Evolutionary conservation across 2,888 invertebrate genomes (phyloP), one percentile per base, ranked within the genome.

Genomic region (Odontocerum albicorne): DNA sequence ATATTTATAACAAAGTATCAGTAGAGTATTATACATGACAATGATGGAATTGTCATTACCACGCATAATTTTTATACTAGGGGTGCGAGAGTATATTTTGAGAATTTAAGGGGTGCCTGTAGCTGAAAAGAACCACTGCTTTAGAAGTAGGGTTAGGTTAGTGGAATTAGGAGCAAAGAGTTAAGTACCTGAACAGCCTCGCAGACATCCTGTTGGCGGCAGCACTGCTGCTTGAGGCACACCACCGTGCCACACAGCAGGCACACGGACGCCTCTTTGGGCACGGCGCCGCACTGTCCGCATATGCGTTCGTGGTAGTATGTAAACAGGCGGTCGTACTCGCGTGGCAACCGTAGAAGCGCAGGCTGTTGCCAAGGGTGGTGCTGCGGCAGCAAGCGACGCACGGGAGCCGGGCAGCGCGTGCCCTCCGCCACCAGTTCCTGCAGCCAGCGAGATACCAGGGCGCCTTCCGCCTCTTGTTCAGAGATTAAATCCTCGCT

Each of bases 301-400:
- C 97, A 97, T 59, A 87, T 86, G 65, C 90, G 83, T 71, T 92
- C 89, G 71, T 96, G 93, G 76, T 96, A 97, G 77, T 90, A 92
- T 71, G 90, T 89, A 71, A 94, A 94, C 60, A 94, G 84, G 65
- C 89, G 87, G 75, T 97, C 96, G 75, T 96, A 97, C 70, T 92
- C 90, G 57, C 87, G 81, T 47, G 97, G 96, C 71, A 97, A 79
- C 60, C 84, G 81, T 56, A 97, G 83, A 63, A 98, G 80, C 63
- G 86, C 82, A 15, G 97, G 96, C 65, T 85, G 85, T 65, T 84
- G 80, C 92, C 93, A 94, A 64, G 82, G 72, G 62, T 85, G 81
- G 70, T 91, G 90, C 69, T 90, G 87, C 66, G 86, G 82, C 46
- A 84, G 79, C 46, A 91, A 78, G 55, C 84, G 84, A 4, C 87